Evolutionary conservation across 1,140 invertebrate genomes (phyloP), one percentile per base, ranked within the genome.

Genomic region (Apis cerana): DNA sequence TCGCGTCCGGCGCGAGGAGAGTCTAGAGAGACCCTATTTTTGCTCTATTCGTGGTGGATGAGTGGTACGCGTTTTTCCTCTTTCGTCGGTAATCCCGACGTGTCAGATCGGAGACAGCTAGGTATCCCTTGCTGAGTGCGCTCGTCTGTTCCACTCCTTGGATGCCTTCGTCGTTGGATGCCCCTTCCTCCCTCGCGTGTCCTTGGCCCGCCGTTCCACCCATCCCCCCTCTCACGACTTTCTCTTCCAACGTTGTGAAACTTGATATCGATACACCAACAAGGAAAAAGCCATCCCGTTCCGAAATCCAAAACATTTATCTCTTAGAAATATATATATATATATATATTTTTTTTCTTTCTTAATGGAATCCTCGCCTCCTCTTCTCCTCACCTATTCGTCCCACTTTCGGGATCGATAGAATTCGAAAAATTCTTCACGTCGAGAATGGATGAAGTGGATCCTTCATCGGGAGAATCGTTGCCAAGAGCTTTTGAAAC

Each of bases 51-150:
- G 79, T 62, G 68, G 69, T 33, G n/a, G 83, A 86, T 82, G 75
- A 80, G 68, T 62, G 72, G 72, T 88, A 88, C 86, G 87, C 75
- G 87, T 84, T 87, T 90, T 90, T 88, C 85, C 88, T 88, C 88
- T 91, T 89, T 87, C 80, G 80, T 82, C 84, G 82, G 83, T 89
- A 91, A 91, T 91, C 89, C 87, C 84, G 81, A 68, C 85, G 88
- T 85, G 90, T 91, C 89, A 89, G 89, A 91, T 89, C 85, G 89
- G 82, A 88, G 85, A 89, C 84, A 83, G 83, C 80, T 67, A 65
- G 81, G 76, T 85, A 84, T 87, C 86, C 86, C 82, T 84, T 84
- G 89, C 88, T 91, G 88, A 91, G 89, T 90, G 88, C 83, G 88
- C 88, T 89, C 86, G 86, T 85, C 88, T 88, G 86, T 87, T 86